Conservation (phyloP, 2,113 vertebrate genomes). For the Fukomys damarensis region DNA sequence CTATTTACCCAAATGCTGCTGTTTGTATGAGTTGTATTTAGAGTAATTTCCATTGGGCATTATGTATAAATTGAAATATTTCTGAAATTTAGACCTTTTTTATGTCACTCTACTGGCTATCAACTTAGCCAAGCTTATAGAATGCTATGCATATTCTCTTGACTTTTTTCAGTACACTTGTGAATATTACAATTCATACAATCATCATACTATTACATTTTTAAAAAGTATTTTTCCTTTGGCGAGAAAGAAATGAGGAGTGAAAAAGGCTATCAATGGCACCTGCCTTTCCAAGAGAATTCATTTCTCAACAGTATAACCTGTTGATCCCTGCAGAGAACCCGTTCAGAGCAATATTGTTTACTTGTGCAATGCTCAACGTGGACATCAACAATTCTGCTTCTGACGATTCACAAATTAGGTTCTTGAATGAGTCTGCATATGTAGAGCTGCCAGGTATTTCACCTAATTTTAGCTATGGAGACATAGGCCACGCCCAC, state of each 20-base stretch:
- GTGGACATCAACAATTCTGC: rapidly evolving
- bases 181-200: background rate
- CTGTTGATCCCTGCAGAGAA: background rate
- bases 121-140: background rate
- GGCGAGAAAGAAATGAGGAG: background rate
- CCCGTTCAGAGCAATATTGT: background rate
- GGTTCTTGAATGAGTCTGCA: background rate
- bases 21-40: background rate
- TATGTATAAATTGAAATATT: background rate
- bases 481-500: background rate
- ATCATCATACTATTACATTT: background rate
- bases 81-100: background rate
- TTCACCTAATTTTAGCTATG: background rate
- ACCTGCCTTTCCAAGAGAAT: background rate
- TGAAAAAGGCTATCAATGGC: background rate
- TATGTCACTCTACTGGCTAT: background rate
- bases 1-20: background rate
- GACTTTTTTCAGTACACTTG: background rate
- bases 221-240: background rate
- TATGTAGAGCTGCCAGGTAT: background rate
- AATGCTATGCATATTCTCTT: background rate
- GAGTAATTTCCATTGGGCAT: background rate
- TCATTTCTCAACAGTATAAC: background rate
- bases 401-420: too few relatives aligned
- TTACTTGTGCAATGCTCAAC: rapidly evolving